These are phyloP conservation scores for Oxygymnocypris stewartii DNA, from an alignment of 2,113 vertebrate genomes.

Conservation along the genomic window DNA sequence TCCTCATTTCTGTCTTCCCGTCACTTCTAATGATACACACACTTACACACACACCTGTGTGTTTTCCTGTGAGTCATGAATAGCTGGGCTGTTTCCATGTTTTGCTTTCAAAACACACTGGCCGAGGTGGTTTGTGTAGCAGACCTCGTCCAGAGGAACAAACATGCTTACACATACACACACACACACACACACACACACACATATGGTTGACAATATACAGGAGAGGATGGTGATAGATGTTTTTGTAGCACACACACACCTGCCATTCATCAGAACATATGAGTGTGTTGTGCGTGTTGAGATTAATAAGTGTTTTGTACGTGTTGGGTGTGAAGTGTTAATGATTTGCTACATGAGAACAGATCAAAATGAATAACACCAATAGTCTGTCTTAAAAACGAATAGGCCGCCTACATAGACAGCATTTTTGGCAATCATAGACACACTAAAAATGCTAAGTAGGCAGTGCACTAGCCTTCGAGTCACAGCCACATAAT, in stretches of 20 bases:
- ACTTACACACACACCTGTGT: not conserved
- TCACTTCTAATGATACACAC: slow-evolving; percentile 1
- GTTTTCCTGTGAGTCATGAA: slow-evolving; percentile 47
- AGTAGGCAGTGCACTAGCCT: not conserved
- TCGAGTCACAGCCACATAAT: not conserved
- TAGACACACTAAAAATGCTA: not conserved
- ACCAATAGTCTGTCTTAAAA: not conserved
- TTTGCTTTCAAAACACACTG: slow-evolving; percentile 77
- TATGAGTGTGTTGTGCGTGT: not conserved
- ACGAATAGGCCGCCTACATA: too few species aligned
- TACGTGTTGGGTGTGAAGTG: not conserved
- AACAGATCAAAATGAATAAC: not conserved
- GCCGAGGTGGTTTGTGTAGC: slow-evolving; percentile 59
- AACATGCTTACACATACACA: slow-evolving; percentile 18
- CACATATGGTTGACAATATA: slow-evolving; percentile 13
- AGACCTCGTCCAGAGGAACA: slow-evolving; percentile 13
- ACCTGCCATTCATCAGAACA: not conserved
- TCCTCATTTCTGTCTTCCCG: slow-evolving; percentile 15
- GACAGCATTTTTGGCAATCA: not conserved
- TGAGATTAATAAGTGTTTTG: too few species aligned
- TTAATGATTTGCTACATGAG: slow-evolving; percentile 8
- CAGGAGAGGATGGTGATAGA: slow-evolving; percentile 4
- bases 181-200: slow-evolving; percentile 20
- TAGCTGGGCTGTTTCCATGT: slow-evolving; percentile 68
- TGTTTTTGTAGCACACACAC: not conserved